Percentiles rank a stretch among this genome's conserved stretches.
Evolutionary conservation across 1,140 invertebrate genomes (phyloP).

Genomic region (Cyrtorhinus lividipennis): DNA sequence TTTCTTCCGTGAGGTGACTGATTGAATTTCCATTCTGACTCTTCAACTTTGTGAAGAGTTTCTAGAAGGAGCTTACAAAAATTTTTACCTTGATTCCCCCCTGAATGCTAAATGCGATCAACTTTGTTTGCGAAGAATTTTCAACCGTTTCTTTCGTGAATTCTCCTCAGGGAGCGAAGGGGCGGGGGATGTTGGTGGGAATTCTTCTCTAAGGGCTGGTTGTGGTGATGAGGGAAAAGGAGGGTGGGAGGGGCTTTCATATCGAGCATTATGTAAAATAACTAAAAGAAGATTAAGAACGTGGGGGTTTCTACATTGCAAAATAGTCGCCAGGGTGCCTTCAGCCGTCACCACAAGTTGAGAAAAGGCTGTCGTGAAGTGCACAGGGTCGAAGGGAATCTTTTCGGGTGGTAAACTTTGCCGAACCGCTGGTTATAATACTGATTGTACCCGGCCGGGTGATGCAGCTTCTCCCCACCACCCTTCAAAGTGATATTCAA

Average conservation of each 20-base stretch:
- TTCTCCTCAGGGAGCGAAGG: neutral
- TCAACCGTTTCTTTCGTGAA: neutral
- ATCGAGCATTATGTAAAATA: slow-evolving; percentile 10
- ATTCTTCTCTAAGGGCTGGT: neutral
- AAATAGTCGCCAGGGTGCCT: neutral
- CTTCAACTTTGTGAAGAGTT: too few species aligned
- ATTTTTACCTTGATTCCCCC: too few species aligned
- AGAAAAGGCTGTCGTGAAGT: neutral
- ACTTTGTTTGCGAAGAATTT: slow-evolving; percentile 1
- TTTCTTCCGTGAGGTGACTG: too few species aligned
- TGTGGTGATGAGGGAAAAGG: neutral
- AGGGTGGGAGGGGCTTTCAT: neutral
- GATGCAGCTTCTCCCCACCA: neutral
- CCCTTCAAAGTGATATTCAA: slow-evolving; percentile 8
- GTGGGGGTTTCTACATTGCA: slow-evolving; percentile 8
- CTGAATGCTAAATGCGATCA: neutral
- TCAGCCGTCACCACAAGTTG: neutral
- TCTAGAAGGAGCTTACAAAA: too few species aligned
- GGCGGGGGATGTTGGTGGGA: neutral
- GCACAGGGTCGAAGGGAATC: too few species aligned
- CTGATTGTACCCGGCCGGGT: neutral
- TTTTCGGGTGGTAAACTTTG: neutral
- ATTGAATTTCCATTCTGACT: too few species aligned
- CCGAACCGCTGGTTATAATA: slow-evolving; percentile 1
- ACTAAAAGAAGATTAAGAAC: slow-evolving; percentile 8